These are phyloP conservation scores for Hofmannophila pseudospretella DNA, from an alignment of 2,888 invertebrate species.

Conservation along the genomic window DNA sequence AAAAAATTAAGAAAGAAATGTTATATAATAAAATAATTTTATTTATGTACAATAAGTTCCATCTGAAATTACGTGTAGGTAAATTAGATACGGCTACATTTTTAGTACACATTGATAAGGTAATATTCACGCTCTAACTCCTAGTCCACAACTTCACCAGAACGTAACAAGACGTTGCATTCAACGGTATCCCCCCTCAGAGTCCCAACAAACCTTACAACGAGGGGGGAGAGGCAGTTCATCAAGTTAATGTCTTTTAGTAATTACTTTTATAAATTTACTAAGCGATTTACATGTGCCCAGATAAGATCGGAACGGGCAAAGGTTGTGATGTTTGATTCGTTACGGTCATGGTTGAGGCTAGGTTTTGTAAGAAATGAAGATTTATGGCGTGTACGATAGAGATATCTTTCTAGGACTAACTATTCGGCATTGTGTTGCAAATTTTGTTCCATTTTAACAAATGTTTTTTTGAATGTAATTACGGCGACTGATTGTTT, in stretches of 20 bases:
- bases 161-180: no score
- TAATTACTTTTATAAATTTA: slow-evolving; percentile 54
- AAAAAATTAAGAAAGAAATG: no score
- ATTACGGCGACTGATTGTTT: no score
- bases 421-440: slow-evolving; percentile 5
- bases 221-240: not conserved
- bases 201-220: not conserved
- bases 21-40: no score
- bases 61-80: no score
- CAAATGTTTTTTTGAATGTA: no score
- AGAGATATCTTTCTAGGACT: slow-evolving; percentile 1
- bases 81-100: no score
- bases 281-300: slow-evolving; percentile 10
- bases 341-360: slow-evolving; percentile 41
- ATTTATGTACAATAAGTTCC: no score
- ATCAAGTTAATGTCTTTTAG: slow-evolving; percentile 5
- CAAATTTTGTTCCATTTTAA: not conserved
- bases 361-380: slow-evolving; percentile 2
- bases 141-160: no score
- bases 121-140: not conserved
- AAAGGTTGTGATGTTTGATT: slow-evolving; percentile 54
- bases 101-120: no score
- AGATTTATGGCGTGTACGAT: slow-evolving; percentile 15
- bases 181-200: no score
- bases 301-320: slow-evolving; percentile 39